These are phyloP conservation scores for Atta cephalotes DNA, from an alignment of 1,140 invertebrate species.

Conservation along the genomic window DNA sequence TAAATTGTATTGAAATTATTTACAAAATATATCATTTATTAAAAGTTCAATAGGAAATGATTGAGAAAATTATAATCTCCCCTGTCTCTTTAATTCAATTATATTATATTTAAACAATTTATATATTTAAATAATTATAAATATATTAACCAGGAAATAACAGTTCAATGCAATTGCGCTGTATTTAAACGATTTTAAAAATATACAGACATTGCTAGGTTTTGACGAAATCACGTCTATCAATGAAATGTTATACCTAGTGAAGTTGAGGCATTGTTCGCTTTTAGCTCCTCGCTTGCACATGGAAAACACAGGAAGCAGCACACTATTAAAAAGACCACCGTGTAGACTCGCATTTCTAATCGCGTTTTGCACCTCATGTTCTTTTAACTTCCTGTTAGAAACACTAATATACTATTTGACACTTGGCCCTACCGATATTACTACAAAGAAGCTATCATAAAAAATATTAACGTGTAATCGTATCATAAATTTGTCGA, in stretches of 20 bases:
- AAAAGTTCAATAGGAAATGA: neutral
- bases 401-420: neutral
- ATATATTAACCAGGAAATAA: neutral
- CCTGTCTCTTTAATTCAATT: neutral
- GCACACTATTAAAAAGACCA: slow-evolving; percentile 17
- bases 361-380: neutral
- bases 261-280: neutral
- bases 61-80: neutral
- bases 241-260: neutral
- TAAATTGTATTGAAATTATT: neutral
- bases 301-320: slow-evolving; percentile 29
- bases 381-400: neutral
- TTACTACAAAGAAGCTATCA: neutral
- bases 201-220: neutral
- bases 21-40: neutral
- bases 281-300: neutral
- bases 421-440: neutral
- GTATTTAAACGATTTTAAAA: neutral
- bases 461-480: neutral
- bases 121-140: neutral
- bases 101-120: slow-evolving; percentile 1
- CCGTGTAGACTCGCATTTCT: slow-evolving; percentile 20
- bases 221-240: neutral
- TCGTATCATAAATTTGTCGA: neutral
- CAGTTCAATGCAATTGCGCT: neutral